phyloP scores from a whole-genome alignment of 2,113 vertebrate species.

The Corythoichthys intestinalis region DNA sequence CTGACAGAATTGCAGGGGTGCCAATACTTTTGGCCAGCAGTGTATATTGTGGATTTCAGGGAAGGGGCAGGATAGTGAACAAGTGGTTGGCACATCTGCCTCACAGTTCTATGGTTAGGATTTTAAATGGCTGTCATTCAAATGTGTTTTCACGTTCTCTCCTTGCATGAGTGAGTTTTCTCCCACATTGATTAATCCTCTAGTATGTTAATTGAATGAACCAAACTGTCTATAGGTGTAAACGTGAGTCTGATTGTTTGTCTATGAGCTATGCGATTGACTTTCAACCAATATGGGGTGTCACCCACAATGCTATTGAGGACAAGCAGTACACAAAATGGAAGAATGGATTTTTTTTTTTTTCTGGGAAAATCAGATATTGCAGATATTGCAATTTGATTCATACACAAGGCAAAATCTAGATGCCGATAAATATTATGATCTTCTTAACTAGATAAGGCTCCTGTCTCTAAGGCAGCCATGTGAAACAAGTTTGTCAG shows the following conservation, averaged over 20 bases:
- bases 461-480: background rate
- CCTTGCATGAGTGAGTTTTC: too few species aligned
- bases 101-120: too few species aligned
- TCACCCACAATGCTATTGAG: background rate
- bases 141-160: background rate
- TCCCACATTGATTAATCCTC: background rate
- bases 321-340: background rate
- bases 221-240: background rate
- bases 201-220: too few species aligned
- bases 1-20: too few species aligned
- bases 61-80: too few species aligned
- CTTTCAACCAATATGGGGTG: background rate
- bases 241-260: background rate
- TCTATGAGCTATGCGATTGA: background rate
- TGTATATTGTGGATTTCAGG: too few species aligned
- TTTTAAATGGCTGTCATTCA: background rate
- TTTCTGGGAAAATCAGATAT: too few species aligned
- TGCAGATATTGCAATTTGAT: too few species aligned
- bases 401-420: background rate
- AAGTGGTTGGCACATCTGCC: too few species aligned
- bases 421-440: background rate
- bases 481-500: conserved; percentile 7
- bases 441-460: background rate
- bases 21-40: too few species aligned
- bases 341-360: too few species aligned